Percentiles rank a stretch among this genome's conserved stretches.
phyloP scores from a whole-genome alignment of 2,113 vertebrate genomes.

The Galemys pyrenaicus region DNA sequence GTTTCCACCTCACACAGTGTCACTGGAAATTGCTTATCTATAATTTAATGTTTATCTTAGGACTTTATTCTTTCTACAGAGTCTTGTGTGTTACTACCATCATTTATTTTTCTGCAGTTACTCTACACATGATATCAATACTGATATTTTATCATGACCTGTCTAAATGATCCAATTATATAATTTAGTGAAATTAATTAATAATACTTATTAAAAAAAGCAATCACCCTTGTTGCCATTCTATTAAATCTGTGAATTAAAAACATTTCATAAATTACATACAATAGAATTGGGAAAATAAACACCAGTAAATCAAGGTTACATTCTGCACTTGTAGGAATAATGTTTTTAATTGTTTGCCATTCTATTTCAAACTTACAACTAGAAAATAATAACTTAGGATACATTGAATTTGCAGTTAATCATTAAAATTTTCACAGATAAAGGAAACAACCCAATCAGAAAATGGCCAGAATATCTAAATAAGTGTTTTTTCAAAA shows the following conservation, averaged over 20 bases:
- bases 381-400: neutral
- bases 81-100: neutral
- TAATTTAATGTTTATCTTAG: neutral
- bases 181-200: neutral
- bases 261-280: neutral
- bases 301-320: neutral
- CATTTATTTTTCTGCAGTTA: neutral
- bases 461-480: no score
- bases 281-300: neutral
- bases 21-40: neutral
- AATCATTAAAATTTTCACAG: neutral
- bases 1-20: fast-evolving
- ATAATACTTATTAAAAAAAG: neutral
- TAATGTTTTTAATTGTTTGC: neutral
- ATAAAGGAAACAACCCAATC: no score
- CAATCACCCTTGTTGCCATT: neutral
- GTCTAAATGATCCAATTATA: neutral
- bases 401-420: neutral
- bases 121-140: neutral
- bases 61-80: neutral
- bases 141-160: neutral
- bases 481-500: no score
- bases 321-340: neutral
- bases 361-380: neutral
- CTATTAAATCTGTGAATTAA: neutral